Evolutionary conservation across 1,140 invertebrate species (phyloP), one percentile per base, ranked within the genome.

Genomic region (Gonatopus flavifemur): DNA sequence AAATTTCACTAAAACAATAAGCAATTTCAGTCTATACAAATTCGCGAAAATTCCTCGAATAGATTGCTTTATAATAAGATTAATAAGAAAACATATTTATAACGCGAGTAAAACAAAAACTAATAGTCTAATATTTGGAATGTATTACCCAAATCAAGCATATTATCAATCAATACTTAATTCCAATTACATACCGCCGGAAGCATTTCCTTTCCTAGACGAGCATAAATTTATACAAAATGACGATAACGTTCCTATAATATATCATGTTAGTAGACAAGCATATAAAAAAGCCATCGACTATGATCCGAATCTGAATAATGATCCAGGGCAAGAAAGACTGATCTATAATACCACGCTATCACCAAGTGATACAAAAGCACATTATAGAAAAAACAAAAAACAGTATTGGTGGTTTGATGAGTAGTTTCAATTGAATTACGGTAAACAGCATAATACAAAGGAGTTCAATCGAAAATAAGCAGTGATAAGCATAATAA

Each of bases 41-140:
- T 8, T 31, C 19, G 47, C 49, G 4, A 45, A 32, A 0, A 42
- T 57, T 5, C 3, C 35, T 3, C 43, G 49, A 51, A 55, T 58
- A 15, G 52, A 62, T 20, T 25, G n/a, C 3, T 40, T 45, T 13
- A 30, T 53, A 22, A 9, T 62, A 2, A 49, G 44, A 22, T 22
- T 62, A 10, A 55, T 36, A 3, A 19, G 46, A 10, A 48, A 57
- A 16, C 52, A 61, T n/a, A 54, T 24, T 12, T 33, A 33, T 1
- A 28, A 45, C 12, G 19, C 37, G 9, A 6, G 13, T 7, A 43
- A 45, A 31, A 51, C 53, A 1, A 24, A 2, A 25, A 1, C n/a
- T 3, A 53, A 53, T 18, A 50, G 33, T n/a, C 19, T 57, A 2
- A 47, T 53, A 19, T 45, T 20, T 32, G 25, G 43, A 10, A 16